phyloP scores from a whole-genome alignment of 2,113 vertebrate species.

The Cheirogaleus medius region DNA sequence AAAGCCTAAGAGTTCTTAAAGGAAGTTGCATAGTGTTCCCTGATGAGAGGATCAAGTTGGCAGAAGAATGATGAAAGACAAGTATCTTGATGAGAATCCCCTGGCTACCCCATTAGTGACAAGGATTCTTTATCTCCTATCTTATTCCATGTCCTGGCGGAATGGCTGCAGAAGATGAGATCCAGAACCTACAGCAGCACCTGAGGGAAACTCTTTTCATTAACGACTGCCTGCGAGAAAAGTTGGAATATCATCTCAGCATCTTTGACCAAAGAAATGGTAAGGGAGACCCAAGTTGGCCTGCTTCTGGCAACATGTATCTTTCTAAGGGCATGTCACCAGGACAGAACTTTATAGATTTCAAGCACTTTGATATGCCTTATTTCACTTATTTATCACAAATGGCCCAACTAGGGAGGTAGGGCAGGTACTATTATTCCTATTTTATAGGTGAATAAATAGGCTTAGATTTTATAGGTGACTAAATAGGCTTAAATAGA shows the following conservation, averaged over 20 bases:
- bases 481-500: not conserved
- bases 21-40: not conserved
- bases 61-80: not conserved
- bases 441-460: not conserved
- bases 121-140: not conserved
- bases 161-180: not conserved
- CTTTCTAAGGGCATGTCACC: not conserved
- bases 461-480: not conserved
- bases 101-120: not conserved
- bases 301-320: not conserved
- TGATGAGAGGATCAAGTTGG: not conserved
- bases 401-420: not conserved
- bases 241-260: not conserved
- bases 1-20: not conserved
- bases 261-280: not conserved
- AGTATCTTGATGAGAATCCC: not conserved
- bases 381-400: not conserved
- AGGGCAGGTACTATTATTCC: not conserved
- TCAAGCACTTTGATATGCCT: not conserved
- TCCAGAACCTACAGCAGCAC: not conserved
- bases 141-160: not conserved
- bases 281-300: not conserved
- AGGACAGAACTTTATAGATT: not conserved
- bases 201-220: not conserved
- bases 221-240: not conserved